Conservation (phyloP, 2,888 invertebrate species). For the Griposia aprilina region DNA sequence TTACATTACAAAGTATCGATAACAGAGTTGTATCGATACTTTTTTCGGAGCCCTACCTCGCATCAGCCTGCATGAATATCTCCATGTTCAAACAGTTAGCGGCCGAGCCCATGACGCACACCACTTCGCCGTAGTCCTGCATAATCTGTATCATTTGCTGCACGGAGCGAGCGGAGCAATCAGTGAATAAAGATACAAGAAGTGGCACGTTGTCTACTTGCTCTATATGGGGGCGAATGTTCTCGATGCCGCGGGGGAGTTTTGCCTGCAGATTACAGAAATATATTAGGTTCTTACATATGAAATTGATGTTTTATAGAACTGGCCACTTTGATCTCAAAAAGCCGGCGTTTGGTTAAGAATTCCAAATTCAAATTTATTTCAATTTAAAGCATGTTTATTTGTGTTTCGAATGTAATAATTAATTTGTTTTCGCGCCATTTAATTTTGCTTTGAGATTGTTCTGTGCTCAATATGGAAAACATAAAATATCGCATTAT, state of each 20-base stretch:
- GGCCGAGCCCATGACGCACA: constrained; percentile 98
- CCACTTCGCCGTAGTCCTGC: constrained; percentile 98
- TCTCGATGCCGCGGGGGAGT: constrained; percentile 98
- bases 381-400: too few relatives aligned
- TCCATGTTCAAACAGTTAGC: constrained; percentile 96
- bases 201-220: constrained; percentile 99
- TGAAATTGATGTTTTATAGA: too few relatives aligned
- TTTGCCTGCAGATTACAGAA: constrained; percentile 92
- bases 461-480: too few relatives aligned
- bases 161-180: constrained; percentile 98
- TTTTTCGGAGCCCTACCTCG: constrained; percentile 89
- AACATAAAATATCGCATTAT: too few relatives aligned
- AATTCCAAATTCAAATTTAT: too few relatives aligned
- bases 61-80: constrained; percentile 98
- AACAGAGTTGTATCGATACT: neutral
- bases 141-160: constrained; percentile 98
- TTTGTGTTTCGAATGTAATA: too few relatives aligned
- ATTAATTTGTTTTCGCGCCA: too few relatives aligned
- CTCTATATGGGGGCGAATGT: constrained; percentile 98
- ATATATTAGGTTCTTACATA: too few relatives aligned
- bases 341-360: too few relatives aligned
- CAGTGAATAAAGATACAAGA: constrained; percentile 98
- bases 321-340: too few relatives aligned
- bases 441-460: too few relatives aligned
- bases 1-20: too few relatives aligned